Conservation (phyloP, 2,797 vertebrate species). For the Kryptopterus vitreolus region DNA sequence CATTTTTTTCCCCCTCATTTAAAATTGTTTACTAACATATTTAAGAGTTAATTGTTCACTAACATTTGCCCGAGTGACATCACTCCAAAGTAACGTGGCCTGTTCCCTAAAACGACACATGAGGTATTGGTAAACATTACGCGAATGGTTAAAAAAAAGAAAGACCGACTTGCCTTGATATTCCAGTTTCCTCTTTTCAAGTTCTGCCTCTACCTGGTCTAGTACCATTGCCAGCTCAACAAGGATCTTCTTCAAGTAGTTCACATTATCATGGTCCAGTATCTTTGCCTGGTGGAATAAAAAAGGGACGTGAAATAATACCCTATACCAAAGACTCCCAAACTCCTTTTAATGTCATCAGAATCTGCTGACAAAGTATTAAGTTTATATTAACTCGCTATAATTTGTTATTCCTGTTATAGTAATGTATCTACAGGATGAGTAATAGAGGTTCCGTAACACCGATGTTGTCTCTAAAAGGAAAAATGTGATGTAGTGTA, state of each 20-base stretch:
- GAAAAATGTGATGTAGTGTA: neutral
- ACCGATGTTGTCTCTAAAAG: neutral
- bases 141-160: conserved; percentile 3
- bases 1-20: neutral
- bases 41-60: neutral
- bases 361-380: too few species aligned
- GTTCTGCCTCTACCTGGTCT: conserved; percentile 95
- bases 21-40: neutral
- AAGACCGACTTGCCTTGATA: conserved; percentile 83
- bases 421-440: too few species aligned
- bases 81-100: neutral
- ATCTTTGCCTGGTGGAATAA: conserved; percentile 86
- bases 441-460: neutral
- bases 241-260: conserved; percentile 96
- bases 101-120: neutral
- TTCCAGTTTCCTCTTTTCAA: conserved; percentile 97
- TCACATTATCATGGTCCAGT: conserved; percentile 96
- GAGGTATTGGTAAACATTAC: neutral
- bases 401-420: too few species aligned
- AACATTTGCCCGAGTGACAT: neutral
- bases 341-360: too few species aligned
- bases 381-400: too few species aligned
- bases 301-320: neutral
- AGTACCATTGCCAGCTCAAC: conserved; percentile 95
- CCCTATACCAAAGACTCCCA: neutral